These are phyloP conservation scores for Onchidella celtica DNA, from an alignment of 2,888 invertebrate genomes.

Conservation along the genomic window DNA sequence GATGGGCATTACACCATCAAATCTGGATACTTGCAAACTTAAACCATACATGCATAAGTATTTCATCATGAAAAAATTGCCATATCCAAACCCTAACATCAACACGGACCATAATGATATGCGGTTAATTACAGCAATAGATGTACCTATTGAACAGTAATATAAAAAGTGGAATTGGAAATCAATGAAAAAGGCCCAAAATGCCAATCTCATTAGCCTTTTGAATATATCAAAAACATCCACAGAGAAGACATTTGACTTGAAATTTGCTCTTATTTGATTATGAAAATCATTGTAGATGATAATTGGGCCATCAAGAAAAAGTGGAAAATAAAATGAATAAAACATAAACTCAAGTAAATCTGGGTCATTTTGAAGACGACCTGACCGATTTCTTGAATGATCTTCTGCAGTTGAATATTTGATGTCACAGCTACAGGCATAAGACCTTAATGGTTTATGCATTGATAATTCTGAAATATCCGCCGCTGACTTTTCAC, in stretches of 20 bases:
- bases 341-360: constrained; percentile 85
- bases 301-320: constrained; percentile 92
- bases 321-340: constrained; percentile 90
- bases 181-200: constrained; percentile 88
- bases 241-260: not conserved
- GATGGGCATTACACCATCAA: constrained; percentile 85
- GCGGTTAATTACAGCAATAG: constrained; percentile 81
- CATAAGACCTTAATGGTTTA: too few relatives aligned
- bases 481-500: not conserved
- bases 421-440: too few relatives aligned
- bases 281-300: constrained; percentile 86
- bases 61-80: constrained; percentile 94
- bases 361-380: constrained; percentile 49
- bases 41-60: constrained; percentile 95
- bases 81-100: constrained; percentile 93
- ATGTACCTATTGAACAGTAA: constrained; percentile 87
- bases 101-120: constrained; percentile 88
- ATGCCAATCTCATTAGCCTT: constrained; percentile 79
- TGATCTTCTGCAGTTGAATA: not conserved
- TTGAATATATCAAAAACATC: constrained; percentile 31
- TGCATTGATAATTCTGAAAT: not conserved
- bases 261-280: constrained; percentile 77
- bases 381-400: not conserved
- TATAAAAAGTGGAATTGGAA: constrained; percentile 90
- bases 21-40: constrained; percentile 86